Percentiles rank a stretch among this genome's conserved stretches.
These are phyloP conservation scores for Haliclystus octoradiatus DNA, from an alignment of 30 jellyfish, hydroid and myxozoan genomes.

Conservation along the genomic window DNA sequence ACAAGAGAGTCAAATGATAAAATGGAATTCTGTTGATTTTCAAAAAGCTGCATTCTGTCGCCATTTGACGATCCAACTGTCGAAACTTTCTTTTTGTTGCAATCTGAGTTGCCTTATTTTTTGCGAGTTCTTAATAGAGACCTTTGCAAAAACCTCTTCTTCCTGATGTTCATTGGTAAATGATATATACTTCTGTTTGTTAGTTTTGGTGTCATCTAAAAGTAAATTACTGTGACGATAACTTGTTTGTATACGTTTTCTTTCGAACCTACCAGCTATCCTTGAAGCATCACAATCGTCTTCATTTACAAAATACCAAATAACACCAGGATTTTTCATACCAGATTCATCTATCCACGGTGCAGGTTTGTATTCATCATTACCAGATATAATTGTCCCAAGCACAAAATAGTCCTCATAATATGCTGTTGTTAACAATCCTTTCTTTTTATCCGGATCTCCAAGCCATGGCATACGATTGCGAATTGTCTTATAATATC, in stretches of 20 bases:
- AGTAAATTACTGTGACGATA: neutral
- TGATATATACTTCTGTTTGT: no score
- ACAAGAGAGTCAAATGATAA: no score
- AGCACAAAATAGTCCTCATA: slow-evolving; percentile 21
- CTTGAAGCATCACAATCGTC: slow-evolving; percentile 72
- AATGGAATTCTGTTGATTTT: no score
- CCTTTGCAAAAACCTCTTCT: no score
- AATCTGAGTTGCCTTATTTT: no score
- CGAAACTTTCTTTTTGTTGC: no score
- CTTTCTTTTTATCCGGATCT: slow-evolving; percentile 19
- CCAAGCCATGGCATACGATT: slow-evolving; percentile 83
- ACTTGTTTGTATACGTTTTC: no score
- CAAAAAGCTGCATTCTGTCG: no score
- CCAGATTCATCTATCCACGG: slow-evolving; percentile 28
- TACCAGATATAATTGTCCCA: slow-evolving; percentile 68
- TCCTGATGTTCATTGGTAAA: no score
- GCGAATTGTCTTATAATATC: slow-evolving; percentile 27
- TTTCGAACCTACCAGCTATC: slow-evolving; percentile 34
- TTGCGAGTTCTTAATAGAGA: no score
- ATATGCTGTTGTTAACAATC: slow-evolving; percentile 54
- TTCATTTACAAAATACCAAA: slow-evolving; percentile 93
- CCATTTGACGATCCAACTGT: no score
- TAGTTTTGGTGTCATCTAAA: neutral
- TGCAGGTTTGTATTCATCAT: slow-evolving; percentile 45
- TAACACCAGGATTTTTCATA: slow-evolving; percentile 60